These are phyloP conservation scores for Chauna torquata DNA, from an alignment of 2,113 vertebrate genomes.

Conservation along the genomic window DNA sequence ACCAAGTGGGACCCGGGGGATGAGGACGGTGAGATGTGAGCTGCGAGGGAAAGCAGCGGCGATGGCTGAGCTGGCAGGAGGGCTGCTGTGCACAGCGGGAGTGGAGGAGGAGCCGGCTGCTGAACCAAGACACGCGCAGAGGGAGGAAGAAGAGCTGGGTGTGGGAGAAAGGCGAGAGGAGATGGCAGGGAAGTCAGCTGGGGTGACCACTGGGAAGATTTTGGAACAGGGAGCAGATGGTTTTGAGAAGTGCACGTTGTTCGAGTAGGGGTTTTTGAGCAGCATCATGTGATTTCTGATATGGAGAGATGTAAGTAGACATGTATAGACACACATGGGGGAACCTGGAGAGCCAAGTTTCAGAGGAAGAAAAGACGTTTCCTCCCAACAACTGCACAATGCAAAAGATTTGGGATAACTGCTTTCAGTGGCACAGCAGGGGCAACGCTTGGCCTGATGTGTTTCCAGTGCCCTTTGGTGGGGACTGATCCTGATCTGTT, in stretches of 20 bases:
- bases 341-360: neutral
- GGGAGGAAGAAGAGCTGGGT: neutral
- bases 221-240: neutral
- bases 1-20: neutral
- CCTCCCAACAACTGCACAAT: rapidly evolving
- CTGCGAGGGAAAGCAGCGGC: neutral
- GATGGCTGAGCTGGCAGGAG: neutral
- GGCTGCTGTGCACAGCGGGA: neutral
- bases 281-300: neutral
- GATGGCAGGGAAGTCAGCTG: neutral
- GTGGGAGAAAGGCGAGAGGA: neutral
- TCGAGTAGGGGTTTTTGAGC: neutral
- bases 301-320: neutral
- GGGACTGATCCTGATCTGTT: neutral
- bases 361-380: neutral
- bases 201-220: neutral
- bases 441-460: neutral
- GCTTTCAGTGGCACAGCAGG: neutral
- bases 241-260: neutral
- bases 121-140: neutral
- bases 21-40: neutral
- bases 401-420: neutral
- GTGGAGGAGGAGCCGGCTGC: neutral
- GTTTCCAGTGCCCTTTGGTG: neutral
- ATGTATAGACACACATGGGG: rapidly evolving